Base-by-base conservation (phyloP, 2,888 invertebrate genomes). In the Candidula unifasciata region DNA sequence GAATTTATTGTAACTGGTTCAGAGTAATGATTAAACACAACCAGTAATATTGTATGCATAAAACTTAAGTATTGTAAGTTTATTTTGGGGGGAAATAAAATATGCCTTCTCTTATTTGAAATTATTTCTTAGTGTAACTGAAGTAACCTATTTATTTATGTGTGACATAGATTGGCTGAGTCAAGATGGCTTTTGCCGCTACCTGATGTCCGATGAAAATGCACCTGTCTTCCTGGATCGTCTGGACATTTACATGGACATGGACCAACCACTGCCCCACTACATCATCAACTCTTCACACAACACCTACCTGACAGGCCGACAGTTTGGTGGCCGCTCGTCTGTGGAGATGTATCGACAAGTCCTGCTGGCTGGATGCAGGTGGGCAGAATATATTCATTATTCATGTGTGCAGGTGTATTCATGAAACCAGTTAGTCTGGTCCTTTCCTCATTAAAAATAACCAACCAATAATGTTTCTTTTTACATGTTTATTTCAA, bases 191-290 rank as follows among this genome's bases (percentile, higher is more conserved):
- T 96, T 99, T 90, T 98, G 99, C 94, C 96, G 99, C 86, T 99
- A 99, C 95, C 95, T 99, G 89, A 99, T 99, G 98, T 99, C 99
- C 0, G 99, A 99, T 94, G 99, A 99, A 94, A 99, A 99, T 95
- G 98, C 99, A 0, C 99, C 99, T 0, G 99, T 99, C 88, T 99
- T 99, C 94, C 95, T 99, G 89, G 99, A 99, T 94, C 95, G 99
- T n/a, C 95, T 99, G 89, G 99, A 99, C 93, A 97, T 97, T 92
- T 95, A 95, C 91, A 95, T 95, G 93, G 99, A 99, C 89, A 99
- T 99, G 99, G 99, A 99, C 93, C 98, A 99, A 93, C 97, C 99
- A 0, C 94, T 99, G 82, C 96, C 98, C 16, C 99, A 99, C 94
- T 99, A 99, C 95, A 99, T 99, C 95, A 99, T 99, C 92, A 99